Base-by-base conservation (phyloP, 2,888 invertebrate species). In the Sisyra nigra region DNA sequence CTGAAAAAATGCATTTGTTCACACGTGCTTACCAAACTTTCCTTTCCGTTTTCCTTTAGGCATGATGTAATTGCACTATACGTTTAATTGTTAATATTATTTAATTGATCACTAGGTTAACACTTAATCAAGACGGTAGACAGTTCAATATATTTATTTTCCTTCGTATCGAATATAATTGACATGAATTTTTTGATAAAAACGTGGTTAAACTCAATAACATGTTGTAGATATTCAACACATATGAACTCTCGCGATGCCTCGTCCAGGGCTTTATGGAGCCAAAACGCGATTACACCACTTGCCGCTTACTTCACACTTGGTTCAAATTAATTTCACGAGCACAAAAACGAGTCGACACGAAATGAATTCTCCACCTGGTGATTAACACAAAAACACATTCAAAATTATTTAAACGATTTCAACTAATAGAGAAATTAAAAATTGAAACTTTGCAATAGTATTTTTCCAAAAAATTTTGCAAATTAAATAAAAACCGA, bases 91-190 rank as follows among this genome's bases (percentile, higher is more conserved):
- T 56, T 56, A 59, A 63, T 64, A 65, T 65, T 66, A 65, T 65
- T 66, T 66, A 68, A 68, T 66, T 67, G 58, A 61, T 69, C 66
- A 66, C 63, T 62, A 66, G 67, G 61, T 63, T 63, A 65, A 67
- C 68, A 71, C 72, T 72, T 68, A 72, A 81, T 81, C 81, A 82
- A 77, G 80, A 82, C 63, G 79, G 79, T 69, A 76, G 74, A 78
- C 73, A 75, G 74, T 79, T 78, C 60, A 69, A 66, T 74, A 73
- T 74, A 70, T 68, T 72, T 69, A 74, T 74, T 75, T 71, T 74
- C 69, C 69, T 73, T 68, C 71, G 71, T 72, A 71, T 72, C 72
- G 72, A 72, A 67, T 68, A 66, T 65, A 73, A 75, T 74, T 71
- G 71, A 72, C 76, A 78, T 69, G 69, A 72, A 76, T 72, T 73